These are phyloP conservation scores for Labia minor DNA, from an alignment of 2,888 invertebrate genomes.

Conservation along the genomic window DNA sequence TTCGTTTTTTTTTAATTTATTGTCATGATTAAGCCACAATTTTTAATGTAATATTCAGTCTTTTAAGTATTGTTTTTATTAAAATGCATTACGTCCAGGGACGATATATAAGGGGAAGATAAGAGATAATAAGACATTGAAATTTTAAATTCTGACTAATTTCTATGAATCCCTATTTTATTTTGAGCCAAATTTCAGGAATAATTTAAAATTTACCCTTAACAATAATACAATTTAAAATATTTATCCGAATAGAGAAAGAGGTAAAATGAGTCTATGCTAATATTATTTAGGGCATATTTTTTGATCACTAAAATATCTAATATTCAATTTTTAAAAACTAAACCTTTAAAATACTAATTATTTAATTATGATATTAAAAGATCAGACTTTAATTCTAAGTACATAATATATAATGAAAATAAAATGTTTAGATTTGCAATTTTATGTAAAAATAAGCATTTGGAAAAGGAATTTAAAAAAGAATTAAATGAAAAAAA, in stretches of 20 bases:
- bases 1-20: neutral
- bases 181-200: neutral
- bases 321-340: slow-evolving; percentile 3
- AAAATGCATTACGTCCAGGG: slow-evolving; percentile 3
- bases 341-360: slow-evolving; percentile 1
- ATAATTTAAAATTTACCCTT: neutral
- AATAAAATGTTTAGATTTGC: neutral
- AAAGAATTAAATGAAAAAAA: neutral
- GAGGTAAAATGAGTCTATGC: neutral
- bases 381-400: neutral
- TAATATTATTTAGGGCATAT: too few species aligned
- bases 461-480: slow-evolving; percentile 4
- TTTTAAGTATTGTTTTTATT: neutral
- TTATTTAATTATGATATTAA: neutral
- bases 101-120: neutral
- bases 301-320: neutral
- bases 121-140: neutral
- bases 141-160: neutral
- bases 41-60: neutral
- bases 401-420: neutral
- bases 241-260: too few species aligned
- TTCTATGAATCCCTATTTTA: neutral
- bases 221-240: neutral
- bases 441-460: neutral
- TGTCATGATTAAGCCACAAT: slow-evolving; percentile 7